Evolutionary conservation across 2,113 vertebrate species (phyloP).

Genomic region (Acanthochromis polyacanthus): DNA sequence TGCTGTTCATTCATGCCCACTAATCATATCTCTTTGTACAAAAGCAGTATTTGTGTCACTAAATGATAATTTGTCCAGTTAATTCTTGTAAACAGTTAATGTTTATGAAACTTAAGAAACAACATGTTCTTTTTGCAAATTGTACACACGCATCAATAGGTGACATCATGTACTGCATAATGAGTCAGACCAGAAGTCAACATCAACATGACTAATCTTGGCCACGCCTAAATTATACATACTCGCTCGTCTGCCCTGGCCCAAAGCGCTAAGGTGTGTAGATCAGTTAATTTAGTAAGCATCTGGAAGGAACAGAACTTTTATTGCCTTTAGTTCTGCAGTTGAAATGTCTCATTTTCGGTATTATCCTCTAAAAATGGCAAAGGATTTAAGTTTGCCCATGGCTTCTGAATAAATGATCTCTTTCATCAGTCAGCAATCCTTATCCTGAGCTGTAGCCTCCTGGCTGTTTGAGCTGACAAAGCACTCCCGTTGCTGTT

Average conservation of each 20-base stretch:
- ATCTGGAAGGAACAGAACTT: background rate
- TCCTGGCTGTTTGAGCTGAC: conserved; percentile 60
- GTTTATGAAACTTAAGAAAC: background rate
- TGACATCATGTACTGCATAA: background rate
- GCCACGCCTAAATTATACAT: conserved; percentile 42
- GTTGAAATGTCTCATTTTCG: conserved; percentile 24
- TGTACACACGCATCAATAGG: conserved; percentile 12
- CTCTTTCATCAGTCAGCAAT: conserved; percentile 49
- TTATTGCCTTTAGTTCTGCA: background rate
- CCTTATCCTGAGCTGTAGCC: conserved; percentile 47
- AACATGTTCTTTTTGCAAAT: background rate
- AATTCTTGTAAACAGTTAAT: background rate
- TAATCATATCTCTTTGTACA: background rate
- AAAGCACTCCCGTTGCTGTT: conserved; percentile 29
- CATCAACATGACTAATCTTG: conserved; percentile 42
- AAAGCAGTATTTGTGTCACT: background rate
- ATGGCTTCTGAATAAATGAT: conserved; percentile 48
- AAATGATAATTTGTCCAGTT: background rate
- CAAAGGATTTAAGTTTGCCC: conserved; percentile 32
- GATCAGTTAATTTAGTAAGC: background rate
- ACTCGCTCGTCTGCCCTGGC: background rate
- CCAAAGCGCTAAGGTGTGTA: conserved; percentile 26
- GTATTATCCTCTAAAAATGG: conserved; percentile 32
- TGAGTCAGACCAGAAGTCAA: conserved; percentile 48
- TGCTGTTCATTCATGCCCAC: background rate